A percentile compares a stretch with the other conserved stretches of the same genome.
These are phyloP conservation scores for Cyrtodaria siliqua DNA, from an alignment of 2,888 invertebrate genomes.

Conservation along the genomic window DNA sequence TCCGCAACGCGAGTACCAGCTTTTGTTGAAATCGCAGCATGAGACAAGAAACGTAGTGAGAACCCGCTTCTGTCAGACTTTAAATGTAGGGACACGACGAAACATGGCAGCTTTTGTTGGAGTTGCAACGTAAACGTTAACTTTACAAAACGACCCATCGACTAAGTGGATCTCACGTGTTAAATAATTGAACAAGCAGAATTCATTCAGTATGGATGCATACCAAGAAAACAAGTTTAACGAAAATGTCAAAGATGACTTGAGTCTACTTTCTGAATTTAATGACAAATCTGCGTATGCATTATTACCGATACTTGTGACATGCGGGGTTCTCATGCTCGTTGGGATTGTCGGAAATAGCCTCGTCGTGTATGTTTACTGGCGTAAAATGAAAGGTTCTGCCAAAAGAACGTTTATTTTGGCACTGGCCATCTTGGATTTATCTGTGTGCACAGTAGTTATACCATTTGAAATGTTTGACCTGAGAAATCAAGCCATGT, in stretches of 20 bases:
- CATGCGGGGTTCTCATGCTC: slow-evolving; percentile 62
- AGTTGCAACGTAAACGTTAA: no score
- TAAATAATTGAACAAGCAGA: no score
- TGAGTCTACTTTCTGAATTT: slow-evolving; percentile 7
- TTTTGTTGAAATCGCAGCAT: no score
- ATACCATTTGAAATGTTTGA: slow-evolving; percentile 73
- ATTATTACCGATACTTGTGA: slow-evolving; percentile 59
- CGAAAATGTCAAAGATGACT: background rate
- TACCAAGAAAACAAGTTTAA: background rate
- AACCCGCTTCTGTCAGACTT: no score
- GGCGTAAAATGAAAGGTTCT: slow-evolving; percentile 49
- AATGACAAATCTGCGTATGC: slow-evolving; percentile 52
- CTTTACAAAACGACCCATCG: no score
- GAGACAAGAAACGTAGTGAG: no score
- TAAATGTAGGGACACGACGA: no score
- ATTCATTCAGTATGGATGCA: no score
- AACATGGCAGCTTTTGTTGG: no score
- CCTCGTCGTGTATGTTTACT: slow-evolving; percentile 67
- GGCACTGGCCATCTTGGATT: slow-evolving; percentile 62
- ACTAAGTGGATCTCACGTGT: no score
- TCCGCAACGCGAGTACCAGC: no score
- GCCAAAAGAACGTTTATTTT: slow-evolving; percentile 68
- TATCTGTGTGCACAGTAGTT: slow-evolving; percentile 60
- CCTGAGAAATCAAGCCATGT: slow-evolving; percentile 59
- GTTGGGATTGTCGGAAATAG: slow-evolving; percentile 64